Evolutionary conservation across 2,888 invertebrate species (phyloP).

Genomic region (Ophion slaviceki): DNA sequence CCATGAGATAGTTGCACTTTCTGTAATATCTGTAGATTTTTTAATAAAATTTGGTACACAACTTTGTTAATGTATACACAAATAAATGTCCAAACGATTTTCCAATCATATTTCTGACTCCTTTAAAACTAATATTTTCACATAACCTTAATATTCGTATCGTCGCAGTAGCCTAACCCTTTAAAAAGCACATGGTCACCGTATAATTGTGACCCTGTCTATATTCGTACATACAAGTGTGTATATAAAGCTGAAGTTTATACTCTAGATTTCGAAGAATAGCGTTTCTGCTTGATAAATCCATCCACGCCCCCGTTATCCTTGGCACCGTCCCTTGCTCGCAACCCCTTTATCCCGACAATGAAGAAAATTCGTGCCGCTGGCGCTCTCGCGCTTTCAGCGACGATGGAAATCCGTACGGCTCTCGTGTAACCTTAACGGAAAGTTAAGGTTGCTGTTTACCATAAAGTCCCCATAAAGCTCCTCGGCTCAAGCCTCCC

Average conservation of each 20-base stretch:
- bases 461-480: slow-evolving; percentile 81
- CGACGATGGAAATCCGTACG: slow-evolving; percentile 55
- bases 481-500: slow-evolving; percentile 60
- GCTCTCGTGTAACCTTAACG: slow-evolving; percentile 78
- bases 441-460: slow-evolving; percentile 81
- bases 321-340: slow-evolving; percentile 40
- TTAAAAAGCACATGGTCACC: too few species aligned
- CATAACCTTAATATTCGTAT: too few species aligned
- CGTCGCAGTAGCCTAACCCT: too few species aligned
- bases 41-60: too few species aligned
- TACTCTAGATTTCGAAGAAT: slow-evolving; percentile 76
- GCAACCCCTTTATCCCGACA: neutral
- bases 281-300: slow-evolving; percentile 69
- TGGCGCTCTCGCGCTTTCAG: neutral
- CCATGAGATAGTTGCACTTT: too few species aligned
- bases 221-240: too few species aligned
- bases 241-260: slow-evolving; percentile 68
- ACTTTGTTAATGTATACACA: too few species aligned
- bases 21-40: too few species aligned
- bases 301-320: slow-evolving; percentile 62
- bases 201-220: too few species aligned
- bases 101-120: too few species aligned
- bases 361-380: neutral
- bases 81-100: too few species aligned
- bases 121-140: too few species aligned